Evolutionary conservation across 2,888 invertebrate genomes (phyloP), one percentile per base, ranked within the genome.

Genomic region (Chrysina gloriosa): DNA sequence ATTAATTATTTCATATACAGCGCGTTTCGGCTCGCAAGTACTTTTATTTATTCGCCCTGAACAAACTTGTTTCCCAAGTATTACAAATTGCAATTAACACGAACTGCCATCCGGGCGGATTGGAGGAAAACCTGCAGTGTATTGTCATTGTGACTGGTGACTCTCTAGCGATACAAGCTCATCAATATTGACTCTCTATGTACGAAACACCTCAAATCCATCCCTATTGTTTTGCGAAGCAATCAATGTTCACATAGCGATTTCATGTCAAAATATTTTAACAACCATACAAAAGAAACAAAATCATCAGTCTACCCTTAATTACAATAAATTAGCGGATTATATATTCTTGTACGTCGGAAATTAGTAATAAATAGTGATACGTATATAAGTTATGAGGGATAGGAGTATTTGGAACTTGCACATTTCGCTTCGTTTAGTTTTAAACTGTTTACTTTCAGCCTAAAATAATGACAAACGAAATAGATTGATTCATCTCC

Each of bases 101-200:
- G 7, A n/a, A 21, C n/a, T 21, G n/a, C 11, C 48, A 11, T n/a
- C 25, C 25, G 11, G 67, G n/a, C n/a, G 52, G 66, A 64, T 69
- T 67, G 36, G 68, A 70, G 52, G 31, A 56, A 47, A 47, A 67
- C 54, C 65, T 52, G 34, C 67, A 65, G 67, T 67, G 67, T 58
- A 71, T 65, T 71, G 71, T 71, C 71, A 69, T 65, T 39, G 11
- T 74, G 74, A 74, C 70, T 70, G 67, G 71, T 73, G 58, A 68
- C 69, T 73, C 73, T 73, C 74, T 69, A 52, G 73, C 70, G 74
- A 67, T 72, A 70, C 72, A 47, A 69, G 71, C 66, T 68, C 73
- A 72, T 74, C 73, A 72, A 73, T 73, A 72, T 71, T 70, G 67
- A 67, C 70, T 68, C 65, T 61, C 54, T 69, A 61, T 69, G 71